Base-by-base conservation (phyloP, 2,888 invertebrate genomes). In the Meganola albula region DNA sequence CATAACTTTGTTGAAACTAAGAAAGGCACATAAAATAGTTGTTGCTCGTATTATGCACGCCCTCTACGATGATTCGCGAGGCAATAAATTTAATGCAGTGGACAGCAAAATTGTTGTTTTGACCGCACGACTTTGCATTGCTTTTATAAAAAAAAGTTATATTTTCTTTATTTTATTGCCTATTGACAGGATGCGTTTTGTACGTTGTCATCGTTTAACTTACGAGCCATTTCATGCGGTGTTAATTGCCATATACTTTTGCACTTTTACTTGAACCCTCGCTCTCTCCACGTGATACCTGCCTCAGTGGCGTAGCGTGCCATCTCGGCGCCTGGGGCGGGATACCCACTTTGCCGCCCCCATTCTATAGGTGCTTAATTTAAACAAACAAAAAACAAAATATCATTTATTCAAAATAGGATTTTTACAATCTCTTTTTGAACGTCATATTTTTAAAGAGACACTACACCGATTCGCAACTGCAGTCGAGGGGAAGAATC, bases 51-150 rank as follows among this genome's bases (percentile, higher is more conserved):
- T 76, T 78, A 82, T 79, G 79, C 74, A 83, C 83, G 84, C 83
- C 83, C 80, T n/a, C 74, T 73, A 60, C 74, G 74, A 80, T 75
- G 78, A 80, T 75, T 74, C 80, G 68, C 74, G 64, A 48, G 49
- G 67, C 73, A 70, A 83, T 84, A 84, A 84, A 84, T 84, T 75
- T 63, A 71, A 71, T 74, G 65, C 65, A 74, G 67, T 74, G 74
- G 84, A 84, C 84, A 78, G 73, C 79, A 67, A 84, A 83, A 84
- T 84, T 84, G 78, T 79, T 78, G 80, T 76, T 79, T 76, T 77
- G 78, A 77, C 74, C 74, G 72, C 74, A 70, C 72, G 64, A 67
- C 68, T 71, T 53, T 58, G 63, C 63, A 62, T 53, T 60, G 62
- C 68, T 60, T 62, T 71, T 65, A 64, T 65, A 64, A 65, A 53